phyloP scores from a whole-genome alignment of 2,113 vertebrate genomes.

The Carassius gibelio region DNA sequence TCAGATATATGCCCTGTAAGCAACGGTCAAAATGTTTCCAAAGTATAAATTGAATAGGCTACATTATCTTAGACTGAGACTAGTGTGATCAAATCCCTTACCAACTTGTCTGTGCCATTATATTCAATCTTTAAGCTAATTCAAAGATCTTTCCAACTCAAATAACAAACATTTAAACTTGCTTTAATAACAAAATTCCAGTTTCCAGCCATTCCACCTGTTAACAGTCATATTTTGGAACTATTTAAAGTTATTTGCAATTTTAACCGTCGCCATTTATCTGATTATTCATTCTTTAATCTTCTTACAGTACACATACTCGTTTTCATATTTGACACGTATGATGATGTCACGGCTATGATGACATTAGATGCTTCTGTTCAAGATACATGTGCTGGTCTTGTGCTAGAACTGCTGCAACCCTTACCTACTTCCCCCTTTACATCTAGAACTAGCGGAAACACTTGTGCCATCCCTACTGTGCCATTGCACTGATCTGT shows the following conservation, averaged over 20 bases:
- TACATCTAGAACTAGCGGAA: constrained; percentile 8
- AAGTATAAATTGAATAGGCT: neutral
- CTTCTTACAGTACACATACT: neutral
- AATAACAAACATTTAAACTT: no score
- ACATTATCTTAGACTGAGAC: no score
- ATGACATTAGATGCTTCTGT: neutral
- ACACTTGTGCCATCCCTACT: constrained; percentile 39
- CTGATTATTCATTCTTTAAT: neutral
- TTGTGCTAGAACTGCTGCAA: neutral
- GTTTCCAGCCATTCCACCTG: neutral
- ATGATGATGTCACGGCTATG: neutral
- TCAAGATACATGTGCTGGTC: neutral
- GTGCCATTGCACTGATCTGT: constrained; percentile 29
- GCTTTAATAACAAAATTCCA: no score
- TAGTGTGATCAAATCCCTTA: no score
- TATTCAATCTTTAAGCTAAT: neutral
- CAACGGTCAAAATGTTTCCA: neutral
- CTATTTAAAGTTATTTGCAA: neutral
- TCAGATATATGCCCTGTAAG: neutral
- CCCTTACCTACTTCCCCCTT: neutral
- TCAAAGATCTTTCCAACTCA: neutral
- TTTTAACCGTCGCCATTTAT: neutral
- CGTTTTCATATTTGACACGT: neutral
- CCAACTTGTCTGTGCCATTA: neutral
- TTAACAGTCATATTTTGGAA: neutral